Base-by-base conservation (phyloP, 2,797 vertebrate species). In the Eleutherodactylus coqui region DNA sequence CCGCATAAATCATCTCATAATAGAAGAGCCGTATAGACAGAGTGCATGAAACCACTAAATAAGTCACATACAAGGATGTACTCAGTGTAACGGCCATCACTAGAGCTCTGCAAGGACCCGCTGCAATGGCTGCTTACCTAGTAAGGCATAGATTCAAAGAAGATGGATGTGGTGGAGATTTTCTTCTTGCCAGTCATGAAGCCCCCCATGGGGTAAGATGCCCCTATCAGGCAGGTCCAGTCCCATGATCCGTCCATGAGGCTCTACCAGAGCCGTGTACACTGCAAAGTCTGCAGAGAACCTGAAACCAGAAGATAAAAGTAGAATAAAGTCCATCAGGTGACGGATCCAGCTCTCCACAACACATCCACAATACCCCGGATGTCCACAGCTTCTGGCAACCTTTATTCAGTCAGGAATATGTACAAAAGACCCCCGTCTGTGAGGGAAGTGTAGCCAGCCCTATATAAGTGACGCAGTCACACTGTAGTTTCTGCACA, bases 141-240 rank as follows among this genome's bases (percentile, higher is more conserved):
- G 87, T 99, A 99, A 0, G 98, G 97, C 98, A 99, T 98, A n/a
- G 98, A 99, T 88, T 99, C 98, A 0, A 99, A 99, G 91, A 98
- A 99, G 89, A 99, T 95, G 16, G 98, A 99, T 0, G 97, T 98
- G 7, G 98, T 98, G 0, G 98, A 99, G 89, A 99, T 97, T 89
- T 96, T 99, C 92, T 99, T 99, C 92, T 98, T 99, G 27, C 98
- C 96, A 0, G 98, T 99, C 98, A 99, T 99, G 93, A 99, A 99
- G 1, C 98, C 98, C 0, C 99, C n/a, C n/a, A n/a, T n/a, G n/a
- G 98, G 3, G 97, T 99, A 88, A 99, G 93, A 89, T 99, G 98
- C 64, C 98, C 98, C 98, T 98, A 0, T 99, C 98, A 0, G 98
- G 98, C 86, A 99, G 95, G 89, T 99, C 98, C 89, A 99, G 93